These are phyloP conservation scores for Zoanthus sociatus DNA, from an alignment of 92 coral and sea anemone species.

Conservation along the genomic window DNA sequence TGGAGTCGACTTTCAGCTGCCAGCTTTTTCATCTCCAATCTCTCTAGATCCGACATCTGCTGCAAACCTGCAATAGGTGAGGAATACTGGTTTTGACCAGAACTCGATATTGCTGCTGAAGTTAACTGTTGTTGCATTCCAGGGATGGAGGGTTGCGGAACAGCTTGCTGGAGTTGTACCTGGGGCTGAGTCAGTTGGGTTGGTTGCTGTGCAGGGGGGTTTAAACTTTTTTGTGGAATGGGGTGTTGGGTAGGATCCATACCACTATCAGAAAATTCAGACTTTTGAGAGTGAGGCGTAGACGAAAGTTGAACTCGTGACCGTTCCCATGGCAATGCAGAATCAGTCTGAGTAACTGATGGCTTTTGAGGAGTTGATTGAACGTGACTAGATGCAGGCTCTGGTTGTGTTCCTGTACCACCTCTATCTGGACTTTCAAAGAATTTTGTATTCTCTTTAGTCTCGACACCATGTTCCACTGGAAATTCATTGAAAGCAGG, in stretches of 20 bases:
- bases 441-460: not conserved
- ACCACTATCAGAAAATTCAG: conserved; percentile 3
- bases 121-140: conserved; percentile 60
- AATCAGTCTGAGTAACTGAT: not conserved
- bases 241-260: conserved; percentile 1
- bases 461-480: not conserved
- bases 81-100: conserved; percentile 21
- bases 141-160: conserved; percentile 43
- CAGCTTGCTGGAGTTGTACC: not conserved
- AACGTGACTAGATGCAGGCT: not conserved
- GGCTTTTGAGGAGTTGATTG: conserved; percentile 12
- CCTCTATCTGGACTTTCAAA: not conserved
- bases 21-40: conserved; percentile 61
- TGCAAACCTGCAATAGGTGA: conserved; percentile 34
- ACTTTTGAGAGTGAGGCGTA: conserved; percentile 31
- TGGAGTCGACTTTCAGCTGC: conserved; percentile 63
- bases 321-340: conserved; percentile 46
- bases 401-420: not conserved
- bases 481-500: conserved; percentile 16
- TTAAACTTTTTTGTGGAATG: conserved; percentile 21
- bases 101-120: conserved; percentile 5
- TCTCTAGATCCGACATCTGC: conserved; percentile 51
- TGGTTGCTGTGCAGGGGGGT: conserved; percentile 24
- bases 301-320: conserved; percentile 26
- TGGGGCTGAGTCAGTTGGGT: conserved; percentile 24